A percentile compares a stretch with the other conserved stretches of the same genome.
Evolutionary conservation across 2,797 vertebrate genomes (phyloP).

Genomic region (Ceyx erithaca): DNA sequence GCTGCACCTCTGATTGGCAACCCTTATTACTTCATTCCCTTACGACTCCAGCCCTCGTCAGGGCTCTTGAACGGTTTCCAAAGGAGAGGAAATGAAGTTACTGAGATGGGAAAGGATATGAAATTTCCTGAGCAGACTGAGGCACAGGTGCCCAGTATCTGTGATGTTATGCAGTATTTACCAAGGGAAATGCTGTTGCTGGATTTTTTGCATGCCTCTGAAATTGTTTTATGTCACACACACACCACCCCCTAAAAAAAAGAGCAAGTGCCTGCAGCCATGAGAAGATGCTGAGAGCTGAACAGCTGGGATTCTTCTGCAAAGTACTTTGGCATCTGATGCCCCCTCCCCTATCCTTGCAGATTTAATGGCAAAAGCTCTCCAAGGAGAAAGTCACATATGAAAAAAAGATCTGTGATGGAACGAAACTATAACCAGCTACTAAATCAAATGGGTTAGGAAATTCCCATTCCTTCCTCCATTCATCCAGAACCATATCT

Average conservation of each 20-base stretch:
- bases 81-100: slow-evolving; percentile 83
- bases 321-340: slow-evolving; percentile 80
- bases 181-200: slow-evolving; percentile 63
- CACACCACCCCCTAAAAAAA: neutral
- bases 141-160: slow-evolving; percentile 84
- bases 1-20: slow-evolving; percentile 77
- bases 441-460: slow-evolving; percentile 70
- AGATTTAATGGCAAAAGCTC: slow-evolving; percentile 59
- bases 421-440: slow-evolving; percentile 68
- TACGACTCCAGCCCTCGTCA: slow-evolving; percentile 76
- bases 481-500: slow-evolving; percentile 64
- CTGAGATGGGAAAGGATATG: slow-evolving; percentile 86
- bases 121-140: slow-evolving; percentile 87
- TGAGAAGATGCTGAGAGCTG: slow-evolving; percentile 80
- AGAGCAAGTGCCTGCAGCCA: slow-evolving; percentile 71
- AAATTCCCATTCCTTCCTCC: slow-evolving; percentile 70
- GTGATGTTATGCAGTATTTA: slow-evolving; percentile 83
- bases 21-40: slow-evolving; percentile 66
- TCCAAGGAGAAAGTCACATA: slow-evolving; percentile 67
- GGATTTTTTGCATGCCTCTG: slow-evolving; percentile 69
- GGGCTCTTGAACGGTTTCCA: slow-evolving; percentile 81
- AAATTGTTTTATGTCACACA: slow-evolving; percentile 18
- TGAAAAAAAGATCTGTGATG: slow-evolving; percentile 76
- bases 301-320: slow-evolving; percentile 86
- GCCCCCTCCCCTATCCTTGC: slow-evolving; percentile 53